Percentiles rank a stretch among this genome's conserved stretches.
Conservation (phyloP, 2,797 vertebrate species). For the Siniperca obscura region DNA sequence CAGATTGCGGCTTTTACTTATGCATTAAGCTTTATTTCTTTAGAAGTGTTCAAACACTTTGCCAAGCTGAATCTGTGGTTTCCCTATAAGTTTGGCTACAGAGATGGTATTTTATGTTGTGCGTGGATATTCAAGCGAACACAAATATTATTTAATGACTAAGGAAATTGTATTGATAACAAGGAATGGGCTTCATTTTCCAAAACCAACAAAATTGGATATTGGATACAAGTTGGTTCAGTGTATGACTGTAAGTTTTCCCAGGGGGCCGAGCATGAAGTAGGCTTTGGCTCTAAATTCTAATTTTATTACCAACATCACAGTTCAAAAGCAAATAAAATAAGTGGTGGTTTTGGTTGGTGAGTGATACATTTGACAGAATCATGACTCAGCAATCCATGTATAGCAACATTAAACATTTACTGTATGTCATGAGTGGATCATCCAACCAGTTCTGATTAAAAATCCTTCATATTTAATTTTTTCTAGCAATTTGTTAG, state of each 20-base stretch:
- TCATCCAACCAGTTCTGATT: slow-evolving; percentile 10
- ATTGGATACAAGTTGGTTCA: slow-evolving; percentile 14
- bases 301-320: slow-evolving; percentile 19
- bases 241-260: slow-evolving; percentile 32
- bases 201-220: slow-evolving; percentile 35
- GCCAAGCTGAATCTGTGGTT: slow-evolving; percentile 16
- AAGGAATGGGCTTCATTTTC: slow-evolving; percentile 16
- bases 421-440: slow-evolving; percentile 1
- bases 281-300: slow-evolving; percentile 25
- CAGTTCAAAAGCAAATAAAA: slow-evolving; percentile 39
- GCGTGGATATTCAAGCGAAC: slow-evolving; percentile 22
- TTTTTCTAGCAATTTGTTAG: neutral
- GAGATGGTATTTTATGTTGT: slow-evolving; percentile 22
- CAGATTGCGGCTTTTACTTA: slow-evolving; percentile 9
- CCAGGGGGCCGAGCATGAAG: slow-evolving; percentile 7
- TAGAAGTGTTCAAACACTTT: neutral
- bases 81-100: slow-evolving; percentile 15
- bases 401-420: slow-evolving; percentile 32
- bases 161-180: slow-evolving; percentile 20
- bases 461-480: slow-evolving; percentile 1
- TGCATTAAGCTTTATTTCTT: neutral
- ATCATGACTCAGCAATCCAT: slow-evolving; percentile 35
- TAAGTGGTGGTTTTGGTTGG: slow-evolving; percentile 12
- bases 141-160: slow-evolving; percentile 40
- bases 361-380: slow-evolving; percentile 37